Conservation (phyloP, 1,140 invertebrate genomes). For the Drosophila auraria region DNA sequence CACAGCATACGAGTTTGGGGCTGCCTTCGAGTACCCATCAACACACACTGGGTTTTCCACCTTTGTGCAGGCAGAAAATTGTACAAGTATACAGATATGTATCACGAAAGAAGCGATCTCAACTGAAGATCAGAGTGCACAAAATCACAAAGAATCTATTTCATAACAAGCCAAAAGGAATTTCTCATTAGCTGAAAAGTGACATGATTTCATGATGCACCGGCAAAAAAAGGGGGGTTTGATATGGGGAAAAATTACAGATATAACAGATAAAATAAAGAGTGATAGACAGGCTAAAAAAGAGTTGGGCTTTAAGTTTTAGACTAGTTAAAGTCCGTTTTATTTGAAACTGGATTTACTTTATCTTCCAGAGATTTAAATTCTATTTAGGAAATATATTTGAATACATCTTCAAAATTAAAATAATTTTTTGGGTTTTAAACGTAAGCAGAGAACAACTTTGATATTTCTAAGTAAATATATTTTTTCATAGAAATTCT, state of each 20-base stretch:
- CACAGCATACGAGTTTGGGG: constrained; percentile 44
- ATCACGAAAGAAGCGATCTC: constrained; percentile 33
- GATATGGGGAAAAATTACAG: too few species aligned
- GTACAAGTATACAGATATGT: constrained; percentile 35
- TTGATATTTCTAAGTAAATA: too few species aligned
- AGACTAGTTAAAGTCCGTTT: not conserved
- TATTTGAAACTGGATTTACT: not conserved
- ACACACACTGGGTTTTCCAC: constrained; percentile 66
- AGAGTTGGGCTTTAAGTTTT: not conserved
- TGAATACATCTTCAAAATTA: not conserved
- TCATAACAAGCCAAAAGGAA: constrained; percentile 31
- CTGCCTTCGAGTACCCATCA: constrained; percentile 52
- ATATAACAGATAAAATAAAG: too few species aligned
- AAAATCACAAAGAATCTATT: constrained; percentile 43
- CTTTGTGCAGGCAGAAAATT: constrained; percentile 51
- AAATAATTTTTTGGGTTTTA: too few species aligned
- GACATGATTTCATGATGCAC: constrained; percentile 33
- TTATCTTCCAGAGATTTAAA: not conserved
- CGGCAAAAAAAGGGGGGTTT: not conserved
- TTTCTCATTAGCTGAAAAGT: constrained; percentile 43
- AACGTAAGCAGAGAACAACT: too few species aligned
- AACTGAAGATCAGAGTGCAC: constrained; percentile 22
- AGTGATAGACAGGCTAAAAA: not conserved
- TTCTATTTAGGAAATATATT: not conserved
- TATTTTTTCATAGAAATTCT: too few species aligned